Percentiles rank a stretch among this genome's conserved stretches.
These are phyloP conservation scores for Empidonax traillii DNA, from an alignment of 2,113 vertebrate species.

Conservation along the genomic window DNA sequence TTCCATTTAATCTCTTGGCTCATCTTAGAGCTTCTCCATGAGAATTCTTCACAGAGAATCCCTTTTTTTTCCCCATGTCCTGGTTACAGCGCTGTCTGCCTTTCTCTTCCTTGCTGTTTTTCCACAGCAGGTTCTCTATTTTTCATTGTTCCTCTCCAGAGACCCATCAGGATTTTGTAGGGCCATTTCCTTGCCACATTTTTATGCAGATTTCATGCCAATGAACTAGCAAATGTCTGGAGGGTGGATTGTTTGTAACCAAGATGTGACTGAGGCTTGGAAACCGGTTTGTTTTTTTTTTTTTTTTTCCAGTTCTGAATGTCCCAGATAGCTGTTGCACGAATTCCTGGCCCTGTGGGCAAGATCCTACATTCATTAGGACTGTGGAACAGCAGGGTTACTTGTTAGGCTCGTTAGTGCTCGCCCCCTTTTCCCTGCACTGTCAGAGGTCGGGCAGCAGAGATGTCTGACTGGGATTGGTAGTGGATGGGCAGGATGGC, in stretches of 20 bases:
- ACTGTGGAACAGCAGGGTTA: not conserved
- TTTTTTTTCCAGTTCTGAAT: not conserved
- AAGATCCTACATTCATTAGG: not conserved
- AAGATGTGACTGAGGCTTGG: not conserved
- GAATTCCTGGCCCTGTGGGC: not conserved
- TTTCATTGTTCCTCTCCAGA: not conserved
- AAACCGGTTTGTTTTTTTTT: not conserved
- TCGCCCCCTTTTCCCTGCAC: not conserved
- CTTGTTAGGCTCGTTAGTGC: not conserved
- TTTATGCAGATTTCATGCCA: not conserved
- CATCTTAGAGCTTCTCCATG: not conserved
- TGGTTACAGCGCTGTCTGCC: not conserved
- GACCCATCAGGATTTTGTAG: not conserved
- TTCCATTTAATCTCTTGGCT: not conserved
- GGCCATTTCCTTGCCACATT: not conserved
- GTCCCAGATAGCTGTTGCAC: not conserved
- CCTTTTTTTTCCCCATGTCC: not conserved
- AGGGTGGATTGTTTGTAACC: not conserved
- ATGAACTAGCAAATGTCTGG: not conserved
- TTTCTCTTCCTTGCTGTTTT: not conserved
- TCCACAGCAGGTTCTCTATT: not conserved
- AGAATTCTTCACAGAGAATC: not conserved
- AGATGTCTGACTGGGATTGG: not conserved
- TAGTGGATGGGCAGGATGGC: not conserved
- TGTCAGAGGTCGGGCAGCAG: not conserved